These are phyloP conservation scores for Montipora capitata DNA, from an alignment of 92 coral and sea anemone species.

Conservation along the genomic window DNA sequence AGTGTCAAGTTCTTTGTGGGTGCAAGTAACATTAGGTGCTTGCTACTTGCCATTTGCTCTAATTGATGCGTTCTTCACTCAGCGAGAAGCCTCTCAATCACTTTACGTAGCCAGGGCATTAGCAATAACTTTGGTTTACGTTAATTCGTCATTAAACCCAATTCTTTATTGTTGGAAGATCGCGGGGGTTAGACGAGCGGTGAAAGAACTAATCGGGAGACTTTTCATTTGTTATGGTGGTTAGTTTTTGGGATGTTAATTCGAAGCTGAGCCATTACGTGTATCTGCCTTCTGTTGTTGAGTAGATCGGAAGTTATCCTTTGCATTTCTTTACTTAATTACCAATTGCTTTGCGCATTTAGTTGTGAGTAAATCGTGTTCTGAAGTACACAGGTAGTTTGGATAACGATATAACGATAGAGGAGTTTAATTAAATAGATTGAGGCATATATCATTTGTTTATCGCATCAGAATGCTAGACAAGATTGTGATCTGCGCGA, in stretches of 20 bases:
- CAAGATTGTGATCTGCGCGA: too few species aligned
- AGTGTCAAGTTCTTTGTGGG: conserved; percentile 8
- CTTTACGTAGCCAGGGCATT: background rate
- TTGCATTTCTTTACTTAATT: too few species aligned
- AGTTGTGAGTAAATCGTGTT: too few species aligned
- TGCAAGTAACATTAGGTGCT: background rate
- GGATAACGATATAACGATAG: too few species aligned
- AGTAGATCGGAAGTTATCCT: too few species aligned
- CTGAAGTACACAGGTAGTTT: too few species aligned
- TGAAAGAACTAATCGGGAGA: background rate
- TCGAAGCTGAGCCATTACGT: too few species aligned
- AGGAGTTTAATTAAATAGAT: too few species aligned
- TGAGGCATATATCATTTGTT: too few species aligned
- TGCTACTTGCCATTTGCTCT: background rate
- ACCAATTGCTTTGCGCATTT: too few species aligned
- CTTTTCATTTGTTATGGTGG: background rate
- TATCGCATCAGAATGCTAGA: too few species aligned
- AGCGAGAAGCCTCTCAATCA: background rate
- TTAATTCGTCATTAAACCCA: conserved; percentile 17
- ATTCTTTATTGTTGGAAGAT: conserved; percentile 46
- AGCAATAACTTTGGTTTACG: background rate
- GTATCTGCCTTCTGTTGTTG: too few species aligned
- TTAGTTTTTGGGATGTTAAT: background rate
- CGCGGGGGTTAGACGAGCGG: conserved; percentile 17
- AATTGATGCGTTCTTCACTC: background rate